Conservation (phyloP, 1,140 invertebrate species). For the Bombyx mandarina region DNA sequence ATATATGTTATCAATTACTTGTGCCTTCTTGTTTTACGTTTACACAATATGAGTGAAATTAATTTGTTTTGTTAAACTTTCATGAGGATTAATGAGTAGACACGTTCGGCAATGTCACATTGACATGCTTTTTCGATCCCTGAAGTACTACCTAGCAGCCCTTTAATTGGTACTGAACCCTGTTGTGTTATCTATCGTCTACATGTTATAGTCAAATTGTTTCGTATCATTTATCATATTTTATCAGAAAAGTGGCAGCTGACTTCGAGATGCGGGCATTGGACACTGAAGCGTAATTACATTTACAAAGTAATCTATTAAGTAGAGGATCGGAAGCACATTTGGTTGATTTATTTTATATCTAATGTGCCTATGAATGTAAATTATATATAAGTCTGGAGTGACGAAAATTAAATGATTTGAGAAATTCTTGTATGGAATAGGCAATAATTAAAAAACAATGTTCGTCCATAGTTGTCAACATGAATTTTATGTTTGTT, state of each 20-base stretch:
- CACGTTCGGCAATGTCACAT: constrained; percentile 45
- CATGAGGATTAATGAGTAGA: constrained; percentile 3
- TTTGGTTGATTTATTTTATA: constrained; percentile 63
- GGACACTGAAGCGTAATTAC: constrained; percentile 46
- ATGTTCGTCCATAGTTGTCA: constrained; percentile 22
- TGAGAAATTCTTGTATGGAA: constrained; percentile 47
- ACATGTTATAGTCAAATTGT: constrained; percentile 55
- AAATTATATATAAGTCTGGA: constrained; percentile 65
- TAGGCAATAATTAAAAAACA: constrained; percentile 21
- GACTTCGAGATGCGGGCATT: constrained; percentile 60
- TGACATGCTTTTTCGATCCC: constrained; percentile 61
- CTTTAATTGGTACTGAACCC: constrained; percentile 30
- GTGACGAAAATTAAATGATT: constrained; percentile 49
- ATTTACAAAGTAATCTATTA: constrained; percentile 43
- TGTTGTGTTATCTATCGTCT: constrained; percentile 48
- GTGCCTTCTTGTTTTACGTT: constrained; percentile 62
- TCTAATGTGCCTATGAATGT: constrained; percentile 70
- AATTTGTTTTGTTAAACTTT: constrained; percentile 25
- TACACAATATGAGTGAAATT: constrained; percentile 59
- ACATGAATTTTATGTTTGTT: constrained; percentile 15
- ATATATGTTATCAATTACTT: constrained; percentile 64
- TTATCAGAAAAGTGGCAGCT: constrained; percentile 26
- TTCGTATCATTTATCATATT: constrained; percentile 18
- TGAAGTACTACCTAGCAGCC: constrained; percentile 31
- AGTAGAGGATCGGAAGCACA: constrained; percentile 61